Base-by-base conservation (phyloP, 2,113 vertebrate species). In the Mus musculus region DNA sequence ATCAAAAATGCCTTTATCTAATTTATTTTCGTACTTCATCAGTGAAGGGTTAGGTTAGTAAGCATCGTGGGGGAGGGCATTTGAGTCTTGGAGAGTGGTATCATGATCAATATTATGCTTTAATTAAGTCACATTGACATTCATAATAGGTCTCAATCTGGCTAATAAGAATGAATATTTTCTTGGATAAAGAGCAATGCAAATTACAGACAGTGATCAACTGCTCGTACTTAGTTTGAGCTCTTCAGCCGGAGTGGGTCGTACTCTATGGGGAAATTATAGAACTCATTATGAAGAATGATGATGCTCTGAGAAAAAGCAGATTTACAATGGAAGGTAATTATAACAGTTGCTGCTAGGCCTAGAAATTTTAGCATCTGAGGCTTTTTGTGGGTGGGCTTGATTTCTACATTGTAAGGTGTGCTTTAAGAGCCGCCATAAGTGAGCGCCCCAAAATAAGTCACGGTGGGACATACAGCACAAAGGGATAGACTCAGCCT, bases 221-320 rank as follows among this genome's bases (percentile, higher is more conserved):
- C 95, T 30, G 93, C 89, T 85, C 71, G 69, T 42, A 5, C 75
- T 94, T 46, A 6, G 88, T 95, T 97, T 91, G 90, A 94, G 90
- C 88, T 96, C 93, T 97, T 98, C 93, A 88, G 77, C 97, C 96
- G 87, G 90, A 98, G 96, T 14, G 0, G 98, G 96, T 97, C 28
- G 54, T 93, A 96, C 86, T 98, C 94, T 97, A 59, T 61, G 90
- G 96, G 95, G 97, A 98, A 98, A 98, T 97, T 96, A 96, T 28
- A 96, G 91, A 97, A 90, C 96, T 98, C 97, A 98, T 97, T 98
- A 97, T 91, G 90, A 95, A 95, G 97, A 96, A 78, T 93, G 97
- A 98, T 96, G 93, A 95, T 89, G 61, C 69, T 91, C 82, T 97
- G 95, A 73, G 69, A 61, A 95, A 88, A 96, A 97, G 90, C 33